These are phyloP conservation scores for Drosophila pallidifrons DNA, from an alignment of 1,140 invertebrate genomes.

Conservation along the genomic window DNA sequence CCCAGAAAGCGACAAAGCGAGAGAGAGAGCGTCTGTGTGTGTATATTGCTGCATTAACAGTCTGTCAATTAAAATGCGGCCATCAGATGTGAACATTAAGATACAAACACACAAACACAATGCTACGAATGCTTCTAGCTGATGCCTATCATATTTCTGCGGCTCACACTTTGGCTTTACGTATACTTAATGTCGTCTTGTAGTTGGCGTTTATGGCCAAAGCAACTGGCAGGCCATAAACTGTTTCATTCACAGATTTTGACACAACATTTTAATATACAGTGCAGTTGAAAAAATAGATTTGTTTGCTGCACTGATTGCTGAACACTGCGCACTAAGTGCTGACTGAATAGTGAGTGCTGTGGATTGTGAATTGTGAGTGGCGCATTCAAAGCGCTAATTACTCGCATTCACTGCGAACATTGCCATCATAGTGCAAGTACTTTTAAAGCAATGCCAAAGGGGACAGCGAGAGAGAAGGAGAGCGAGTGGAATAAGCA, in stretches of 20 bases:
- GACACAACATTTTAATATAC: too few relatives aligned
- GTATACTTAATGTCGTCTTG: too few relatives aligned
- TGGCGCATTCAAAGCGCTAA: slow-evolving; percentile 23
- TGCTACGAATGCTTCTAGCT: background rate
- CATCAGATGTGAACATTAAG: slow-evolving; percentile 11
- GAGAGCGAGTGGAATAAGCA: background rate
- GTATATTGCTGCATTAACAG: background rate
- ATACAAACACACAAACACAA: background rate
- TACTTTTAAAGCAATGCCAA: background rate
- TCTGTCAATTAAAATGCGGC: slow-evolving; percentile 2
- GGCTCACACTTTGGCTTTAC: background rate
- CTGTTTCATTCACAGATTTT: background rate
- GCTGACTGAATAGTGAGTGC: background rate
- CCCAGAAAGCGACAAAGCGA: too few relatives aligned
- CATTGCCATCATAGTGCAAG: slow-evolving; percentile 10
- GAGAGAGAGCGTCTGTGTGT: too few relatives aligned
- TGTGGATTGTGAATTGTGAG: slow-evolving; percentile 11
- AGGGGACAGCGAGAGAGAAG: background rate
- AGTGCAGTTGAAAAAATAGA: too few relatives aligned
- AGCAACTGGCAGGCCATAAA: slow-evolving; percentile 11
- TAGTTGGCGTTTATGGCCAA: background rate
- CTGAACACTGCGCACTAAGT: background rate
- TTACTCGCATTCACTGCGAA: slow-evolving; percentile 8
- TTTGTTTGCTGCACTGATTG: too few relatives aligned
- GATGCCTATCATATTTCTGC: slow-evolving; percentile 22